Percentiles rank a stretch among this genome's conserved stretches.
Evolutionary conservation across 2,888 invertebrate genomes (phyloP).

Genomic region (Schizotus pectinicornis): DNA sequence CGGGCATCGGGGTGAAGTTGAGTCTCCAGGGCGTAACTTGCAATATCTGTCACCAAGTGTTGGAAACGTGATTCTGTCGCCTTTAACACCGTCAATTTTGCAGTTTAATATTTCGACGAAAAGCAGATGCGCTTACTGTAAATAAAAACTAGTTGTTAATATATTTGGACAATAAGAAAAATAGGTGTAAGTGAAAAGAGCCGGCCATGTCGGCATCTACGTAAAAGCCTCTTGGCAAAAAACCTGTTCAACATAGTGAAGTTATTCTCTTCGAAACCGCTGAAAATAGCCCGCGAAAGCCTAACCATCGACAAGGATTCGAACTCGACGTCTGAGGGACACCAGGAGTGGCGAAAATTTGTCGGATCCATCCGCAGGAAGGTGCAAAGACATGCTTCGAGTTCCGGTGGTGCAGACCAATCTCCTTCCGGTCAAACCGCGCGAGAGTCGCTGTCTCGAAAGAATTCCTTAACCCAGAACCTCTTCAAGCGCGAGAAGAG

Average conservation of each 20-base stretch:
- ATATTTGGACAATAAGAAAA: conserved; percentile 13
- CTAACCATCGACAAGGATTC: conserved; percentile 51
- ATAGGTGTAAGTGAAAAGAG: conserved; percentile 8
- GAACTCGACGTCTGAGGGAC: conserved; percentile 35
- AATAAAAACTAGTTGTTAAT: conserved; percentile 26
- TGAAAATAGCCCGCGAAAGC: conserved; percentile 54
- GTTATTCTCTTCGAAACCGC: conserved; percentile 48
- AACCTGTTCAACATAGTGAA: conserved; percentile 55
- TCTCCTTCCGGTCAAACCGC: conserved; percentile 38
- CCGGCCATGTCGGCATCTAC: conserved; percentile 2
- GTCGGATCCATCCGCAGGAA: conserved; percentile 59
- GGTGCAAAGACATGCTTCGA: conserved; percentile 57
- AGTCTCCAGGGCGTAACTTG: conserved; percentile 3
- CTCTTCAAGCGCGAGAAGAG: conserved; percentile 46
- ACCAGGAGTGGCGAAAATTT: conserved; percentile 58
- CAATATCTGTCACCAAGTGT: conserved; percentile 13
- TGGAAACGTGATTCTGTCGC: conserved; percentile 8
- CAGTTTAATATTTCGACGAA: conserved; percentile 35
- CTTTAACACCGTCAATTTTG: conserved; percentile 30
- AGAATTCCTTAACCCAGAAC: conserved; percentile 57
- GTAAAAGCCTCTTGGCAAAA: conserved; percentile 33
- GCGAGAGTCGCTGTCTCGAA: conserved; percentile 50
- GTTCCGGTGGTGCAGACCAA: conserved; percentile 35
- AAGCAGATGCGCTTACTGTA: conserved; percentile 49
- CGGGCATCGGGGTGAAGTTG: background rate